phyloP scores from a whole-genome alignment of 2,113 vertebrate species.

The Cisticola juncidis region DNA sequence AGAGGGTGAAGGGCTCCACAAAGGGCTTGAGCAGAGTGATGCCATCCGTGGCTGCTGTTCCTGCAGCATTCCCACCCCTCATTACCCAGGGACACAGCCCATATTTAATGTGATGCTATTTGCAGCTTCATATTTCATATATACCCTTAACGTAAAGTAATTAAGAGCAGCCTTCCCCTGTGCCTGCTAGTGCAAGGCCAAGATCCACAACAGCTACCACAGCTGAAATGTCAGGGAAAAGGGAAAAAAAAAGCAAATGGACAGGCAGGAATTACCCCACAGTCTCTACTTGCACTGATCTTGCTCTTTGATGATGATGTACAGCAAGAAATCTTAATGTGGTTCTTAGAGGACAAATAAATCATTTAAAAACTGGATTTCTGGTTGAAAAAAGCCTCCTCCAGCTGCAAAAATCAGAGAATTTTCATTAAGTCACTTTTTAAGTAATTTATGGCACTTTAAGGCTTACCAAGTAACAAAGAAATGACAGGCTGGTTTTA shows the following conservation, averaged over 20 bases:
- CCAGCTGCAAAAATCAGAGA: neutral
- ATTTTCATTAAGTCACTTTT: neutral
- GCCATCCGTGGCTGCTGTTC: neutral
- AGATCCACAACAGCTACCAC: neutral
- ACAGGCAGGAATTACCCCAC: neutral
- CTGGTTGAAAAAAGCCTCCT: neutral
- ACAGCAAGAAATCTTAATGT: constrained; percentile 52
- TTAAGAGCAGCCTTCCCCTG: constrained; percentile 35
- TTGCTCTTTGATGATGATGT: neutral
- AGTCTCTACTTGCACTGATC: neutral
- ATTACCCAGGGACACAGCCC: neutral
- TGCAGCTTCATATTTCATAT: neutral
- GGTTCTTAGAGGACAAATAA: constrained; percentile 27
- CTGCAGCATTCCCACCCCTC: neutral
- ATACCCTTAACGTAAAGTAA: constrained; percentile 50
- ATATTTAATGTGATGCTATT: neutral
- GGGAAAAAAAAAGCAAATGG: constrained; percentile 29
- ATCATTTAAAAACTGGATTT: constrained; percentile 40
- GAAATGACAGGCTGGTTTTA: neutral
- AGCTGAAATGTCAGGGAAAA: constrained; percentile 1
- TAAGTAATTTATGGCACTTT: neutral
- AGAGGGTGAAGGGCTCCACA: neutral
- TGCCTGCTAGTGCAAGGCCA: neutral
- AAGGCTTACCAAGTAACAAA: neutral
- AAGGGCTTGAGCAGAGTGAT: neutral